Percentiles rank a stretch among this genome's conserved stretches.
These are phyloP conservation scores for Pristionchus japonicus DNA, from an alignment of 2,888 invertebrate genomes.

Conservation along the genomic window DNA sequence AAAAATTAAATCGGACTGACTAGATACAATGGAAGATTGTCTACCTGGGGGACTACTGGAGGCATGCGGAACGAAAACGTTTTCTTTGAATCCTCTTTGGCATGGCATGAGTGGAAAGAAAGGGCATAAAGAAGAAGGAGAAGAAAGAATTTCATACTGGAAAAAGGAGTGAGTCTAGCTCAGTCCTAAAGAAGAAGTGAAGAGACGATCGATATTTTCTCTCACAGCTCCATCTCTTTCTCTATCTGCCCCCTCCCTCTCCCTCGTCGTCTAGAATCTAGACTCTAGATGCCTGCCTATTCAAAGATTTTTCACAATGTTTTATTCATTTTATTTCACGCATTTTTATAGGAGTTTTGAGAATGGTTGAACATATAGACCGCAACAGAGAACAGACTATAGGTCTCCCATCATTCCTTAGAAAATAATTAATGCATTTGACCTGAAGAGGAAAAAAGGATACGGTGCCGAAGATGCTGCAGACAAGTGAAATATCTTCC, in stretches of 20 bases:
- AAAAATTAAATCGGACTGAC: conserved; percentile 75
- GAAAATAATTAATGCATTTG: too few species aligned
- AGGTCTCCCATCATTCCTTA: too few species aligned
- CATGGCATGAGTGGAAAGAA: neutral
- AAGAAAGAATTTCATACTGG: neutral
- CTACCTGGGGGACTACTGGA: conserved; percentile 36
- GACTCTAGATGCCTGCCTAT: too few species aligned
- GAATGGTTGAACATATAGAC: too few species aligned
- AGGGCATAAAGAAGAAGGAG: neutral
- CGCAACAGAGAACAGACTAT: too few species aligned
- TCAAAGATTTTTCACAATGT: too few species aligned
- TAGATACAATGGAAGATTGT: neutral
- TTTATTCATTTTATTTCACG: too few species aligned
- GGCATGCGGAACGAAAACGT: conserved; percentile 25
- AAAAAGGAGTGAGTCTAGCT: neutral
- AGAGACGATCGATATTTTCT: conserved; percentile 34
- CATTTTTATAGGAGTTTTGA: too few species aligned
- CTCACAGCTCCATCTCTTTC: too few species aligned
- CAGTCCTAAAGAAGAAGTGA: neutral
- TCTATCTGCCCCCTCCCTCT: neutral
- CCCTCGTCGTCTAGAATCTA: neutral
- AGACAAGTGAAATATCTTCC: too few species aligned
- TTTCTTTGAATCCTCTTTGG: conserved; percentile 20
- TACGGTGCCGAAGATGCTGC: too few species aligned
- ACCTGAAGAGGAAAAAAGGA: too few species aligned